These are phyloP conservation scores for Oryzias celebensis DNA, from an alignment of 2,113 vertebrate genomes.

Conservation along the genomic window DNA sequence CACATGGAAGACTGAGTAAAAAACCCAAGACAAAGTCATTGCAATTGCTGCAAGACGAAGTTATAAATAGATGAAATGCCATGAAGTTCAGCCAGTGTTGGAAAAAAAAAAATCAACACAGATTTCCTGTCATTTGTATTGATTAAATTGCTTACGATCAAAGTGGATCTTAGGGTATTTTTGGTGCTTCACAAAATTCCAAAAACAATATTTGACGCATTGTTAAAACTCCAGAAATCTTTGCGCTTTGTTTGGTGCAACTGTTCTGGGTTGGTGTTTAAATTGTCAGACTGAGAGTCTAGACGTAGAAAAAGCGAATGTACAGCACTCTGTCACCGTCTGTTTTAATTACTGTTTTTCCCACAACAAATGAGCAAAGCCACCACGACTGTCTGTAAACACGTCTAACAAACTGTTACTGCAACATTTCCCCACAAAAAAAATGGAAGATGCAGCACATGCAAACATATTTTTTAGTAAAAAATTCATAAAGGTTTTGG, in stretches of 20 bases:
- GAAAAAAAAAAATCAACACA: too few relatives aligned
- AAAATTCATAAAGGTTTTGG: background rate
- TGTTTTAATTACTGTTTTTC: conserved; percentile 63
- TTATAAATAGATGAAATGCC: too few relatives aligned
- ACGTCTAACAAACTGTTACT: conserved; percentile 20
- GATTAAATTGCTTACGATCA: too few relatives aligned
- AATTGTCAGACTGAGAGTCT: conserved; percentile 30
- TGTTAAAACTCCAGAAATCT: too few relatives aligned
- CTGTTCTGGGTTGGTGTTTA: conserved; percentile 1
- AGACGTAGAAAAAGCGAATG: conserved; percentile 33
- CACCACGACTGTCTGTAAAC: conserved; percentile 53
- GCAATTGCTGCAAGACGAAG: background rate
- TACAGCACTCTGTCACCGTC: conserved; percentile 30
- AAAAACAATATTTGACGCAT: too few relatives aligned
- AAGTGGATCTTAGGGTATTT: too few relatives aligned
- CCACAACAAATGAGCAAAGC: conserved; percentile 45
- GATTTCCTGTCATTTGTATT: too few relatives aligned
- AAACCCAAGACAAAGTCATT: background rate
- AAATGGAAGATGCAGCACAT: conserved; percentile 9
- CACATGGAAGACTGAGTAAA: conserved; percentile 4
- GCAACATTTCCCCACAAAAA: conserved; percentile 18
- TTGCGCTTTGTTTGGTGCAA: background rate
- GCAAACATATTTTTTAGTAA: conserved; percentile 20
- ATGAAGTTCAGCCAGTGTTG: too few relatives aligned
- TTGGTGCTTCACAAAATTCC: too few relatives aligned